Percentiles rank a stretch among this genome's conserved stretches.
Conservation (phyloP, 1,140 invertebrate species). For the Papilio polyxenes region DNA sequence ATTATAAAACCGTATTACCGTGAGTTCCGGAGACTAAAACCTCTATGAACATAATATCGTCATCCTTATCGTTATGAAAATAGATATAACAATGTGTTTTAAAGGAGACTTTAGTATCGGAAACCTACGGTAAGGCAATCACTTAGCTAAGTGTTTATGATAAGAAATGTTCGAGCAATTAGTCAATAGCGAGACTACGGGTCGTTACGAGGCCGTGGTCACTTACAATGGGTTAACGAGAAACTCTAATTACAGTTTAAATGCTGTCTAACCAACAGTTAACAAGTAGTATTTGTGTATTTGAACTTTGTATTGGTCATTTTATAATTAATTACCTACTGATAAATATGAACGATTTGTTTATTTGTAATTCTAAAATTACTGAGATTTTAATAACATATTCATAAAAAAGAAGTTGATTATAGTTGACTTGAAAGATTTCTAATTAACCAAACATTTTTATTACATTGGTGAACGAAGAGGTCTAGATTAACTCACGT, state of each 20-base stretch:
- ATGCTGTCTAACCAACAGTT: not conserved
- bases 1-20: not conserved
- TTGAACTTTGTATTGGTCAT: not conserved
- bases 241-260: not conserved
- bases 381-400: too few relatives aligned
- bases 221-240: not conserved
- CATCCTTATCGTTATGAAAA: too few relatives aligned
- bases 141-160: not conserved
- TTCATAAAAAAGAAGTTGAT: too few relatives aligned
- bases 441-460: too few relatives aligned
- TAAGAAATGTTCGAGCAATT: not conserved
- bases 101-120: too few relatives aligned
- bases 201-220: not conserved
- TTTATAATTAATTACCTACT: not conserved
- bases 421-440: too few relatives aligned
- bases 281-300: not conserved
- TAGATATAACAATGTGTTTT: too few relatives aligned
- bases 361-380: too few relatives aligned
- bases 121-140: not conserved
- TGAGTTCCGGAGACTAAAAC: too few relatives aligned
- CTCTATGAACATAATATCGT: too few relatives aligned
- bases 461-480: too few relatives aligned
- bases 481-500: too few relatives aligned
- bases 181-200: conserved; percentile 6
- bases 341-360: not conserved